Conservation (phyloP, 1,140 invertebrate genomes). For the Trachelipus rathkii region DNA sequence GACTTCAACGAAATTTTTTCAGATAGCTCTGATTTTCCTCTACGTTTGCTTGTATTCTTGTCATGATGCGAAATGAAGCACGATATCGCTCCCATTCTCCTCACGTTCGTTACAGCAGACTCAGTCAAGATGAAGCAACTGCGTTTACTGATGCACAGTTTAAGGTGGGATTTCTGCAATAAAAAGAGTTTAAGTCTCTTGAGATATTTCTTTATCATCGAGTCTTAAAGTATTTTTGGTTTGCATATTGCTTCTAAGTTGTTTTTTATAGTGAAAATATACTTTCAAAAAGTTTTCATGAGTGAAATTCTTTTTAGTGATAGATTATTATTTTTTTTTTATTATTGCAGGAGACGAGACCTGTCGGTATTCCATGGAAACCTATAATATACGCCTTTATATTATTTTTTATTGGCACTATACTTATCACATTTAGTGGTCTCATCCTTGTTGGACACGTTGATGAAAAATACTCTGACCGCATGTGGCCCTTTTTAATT, state of each 20-base stretch:
- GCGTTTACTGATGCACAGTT: neutral
- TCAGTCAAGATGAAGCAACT: neutral
- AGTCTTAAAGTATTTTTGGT: neutral
- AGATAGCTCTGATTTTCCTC: no score
- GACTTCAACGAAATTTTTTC: no score
- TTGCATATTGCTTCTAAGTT: neutral
- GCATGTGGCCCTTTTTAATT: slow-evolving; percentile 80
- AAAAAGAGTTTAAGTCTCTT: neutral
- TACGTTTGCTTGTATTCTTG: no score
- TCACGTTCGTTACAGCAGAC: neutral
- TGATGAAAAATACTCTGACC: slow-evolving; percentile 53
- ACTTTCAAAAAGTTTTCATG: neutral
- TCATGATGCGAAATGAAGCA: neutral
- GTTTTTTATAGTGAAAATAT: neutral
- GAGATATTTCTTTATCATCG: neutral
- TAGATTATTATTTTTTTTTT: neutral
- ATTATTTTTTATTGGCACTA: slow-evolving; percentile 67
- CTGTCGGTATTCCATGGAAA: slow-evolving; percentile 68
- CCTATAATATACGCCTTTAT: slow-evolving; percentile 69
- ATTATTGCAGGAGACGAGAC: neutral
- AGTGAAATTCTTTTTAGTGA: neutral
- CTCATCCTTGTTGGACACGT: slow-evolving; percentile 65
- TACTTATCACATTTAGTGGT: slow-evolving; percentile 68
- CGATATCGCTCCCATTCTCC: neutral
- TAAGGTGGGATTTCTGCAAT: neutral